These are phyloP conservation scores for Coregonus clupeaformis DNA, from an alignment of 2,113 vertebrate species.

Conservation along the genomic window DNA sequence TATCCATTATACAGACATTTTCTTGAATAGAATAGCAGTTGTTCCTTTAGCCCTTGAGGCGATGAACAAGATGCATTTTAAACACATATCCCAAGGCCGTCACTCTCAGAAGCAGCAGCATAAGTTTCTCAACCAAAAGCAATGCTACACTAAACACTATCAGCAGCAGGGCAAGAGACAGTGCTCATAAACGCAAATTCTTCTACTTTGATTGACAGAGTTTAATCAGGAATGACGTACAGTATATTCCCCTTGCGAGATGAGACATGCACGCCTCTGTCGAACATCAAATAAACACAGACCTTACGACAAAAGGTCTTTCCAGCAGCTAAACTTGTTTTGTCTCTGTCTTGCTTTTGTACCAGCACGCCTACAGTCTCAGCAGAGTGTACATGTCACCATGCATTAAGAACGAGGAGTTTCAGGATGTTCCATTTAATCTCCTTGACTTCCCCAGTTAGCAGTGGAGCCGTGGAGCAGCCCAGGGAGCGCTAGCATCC, in stretches of 20 bases:
- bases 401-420: constrained; percentile 76
- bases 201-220: too few species aligned
- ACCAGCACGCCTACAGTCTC: constrained; percentile 58
- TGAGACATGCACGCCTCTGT: constrained; percentile 21
- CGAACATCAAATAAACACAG: constrained; percentile 57
- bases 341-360: constrained; percentile 60
- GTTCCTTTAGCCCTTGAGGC: constrained; percentile 17
- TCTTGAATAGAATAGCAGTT: constrained; percentile 32
- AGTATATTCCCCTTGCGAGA: not conserved
- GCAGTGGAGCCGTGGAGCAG: constrained; percentile 67
- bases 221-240: not conserved
- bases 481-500: constrained; percentile 64
- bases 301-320: constrained; percentile 44
- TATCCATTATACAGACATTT: constrained; percentile 32
- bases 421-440: constrained; percentile 76
- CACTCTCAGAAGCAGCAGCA: not conserved
- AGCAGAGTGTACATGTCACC: constrained; percentile 62
- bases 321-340: constrained; percentile 57
- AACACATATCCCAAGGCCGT: not conserved
- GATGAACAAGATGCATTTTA: constrained; percentile 20
- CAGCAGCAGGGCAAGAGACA: not conserved
- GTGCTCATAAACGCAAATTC: not conserved
- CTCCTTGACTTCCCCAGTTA: constrained; percentile 74
- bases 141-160: not conserved
- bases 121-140: not conserved